phyloP scores from a whole-genome alignment of 2,797 vertebrate genomes.

The Gephyroberyx darwinii region DNA sequence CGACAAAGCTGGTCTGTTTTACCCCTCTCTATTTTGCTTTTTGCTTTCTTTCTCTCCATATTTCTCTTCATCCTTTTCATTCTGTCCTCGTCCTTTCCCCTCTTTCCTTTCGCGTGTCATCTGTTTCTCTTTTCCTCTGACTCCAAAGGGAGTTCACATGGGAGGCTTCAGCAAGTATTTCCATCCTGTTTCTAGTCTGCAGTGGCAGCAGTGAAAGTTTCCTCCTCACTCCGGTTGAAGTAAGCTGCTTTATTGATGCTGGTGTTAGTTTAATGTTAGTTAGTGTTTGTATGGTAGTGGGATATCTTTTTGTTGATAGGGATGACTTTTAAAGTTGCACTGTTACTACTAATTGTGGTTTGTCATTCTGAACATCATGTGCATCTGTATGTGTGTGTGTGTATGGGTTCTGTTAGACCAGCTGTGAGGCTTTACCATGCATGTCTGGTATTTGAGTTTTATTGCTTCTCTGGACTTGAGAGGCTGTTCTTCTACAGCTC shows the following conservation, averaged over 20 bases:
- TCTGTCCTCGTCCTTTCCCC: slow-evolving; percentile 34
- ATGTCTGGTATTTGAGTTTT: slow-evolving; percentile 81
- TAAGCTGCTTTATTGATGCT: slow-evolving; percentile 33
- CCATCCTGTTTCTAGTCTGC: slow-evolving; percentile 70
- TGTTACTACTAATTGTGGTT: not conserved
- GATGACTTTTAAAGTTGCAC: not conserved
- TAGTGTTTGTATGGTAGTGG: not conserved
- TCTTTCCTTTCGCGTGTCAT: slow-evolving; percentile 59
- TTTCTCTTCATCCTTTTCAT: slow-evolving; percentile 43
- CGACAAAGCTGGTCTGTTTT: slow-evolving; percentile 27
- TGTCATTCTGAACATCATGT: not conserved
- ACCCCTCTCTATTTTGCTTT: slow-evolving; percentile 9
- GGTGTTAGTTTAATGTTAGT: not conserved
- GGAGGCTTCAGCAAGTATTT: slow-evolving; percentile 50
- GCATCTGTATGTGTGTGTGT: not conserved
- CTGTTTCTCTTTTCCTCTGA: slow-evolving; percentile 65
- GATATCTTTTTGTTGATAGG: not conserved
- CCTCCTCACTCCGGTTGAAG: slow-evolving; percentile 43
- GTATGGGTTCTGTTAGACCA: slow-evolving; percentile 58
- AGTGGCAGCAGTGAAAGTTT: slow-evolving; percentile 61
- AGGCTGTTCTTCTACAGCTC: slow-evolving; percentile 56
- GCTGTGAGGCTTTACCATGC: slow-evolving; percentile 78
- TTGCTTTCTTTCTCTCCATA: slow-evolving; percentile 9
- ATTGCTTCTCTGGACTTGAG: slow-evolving; percentile 70
- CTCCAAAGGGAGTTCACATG: slow-evolving; percentile 19